These are phyloP conservation scores for Pipistrellus kuhlii DNA, from an alignment of 2,797 vertebrate species.

Conservation along the genomic window DNA sequence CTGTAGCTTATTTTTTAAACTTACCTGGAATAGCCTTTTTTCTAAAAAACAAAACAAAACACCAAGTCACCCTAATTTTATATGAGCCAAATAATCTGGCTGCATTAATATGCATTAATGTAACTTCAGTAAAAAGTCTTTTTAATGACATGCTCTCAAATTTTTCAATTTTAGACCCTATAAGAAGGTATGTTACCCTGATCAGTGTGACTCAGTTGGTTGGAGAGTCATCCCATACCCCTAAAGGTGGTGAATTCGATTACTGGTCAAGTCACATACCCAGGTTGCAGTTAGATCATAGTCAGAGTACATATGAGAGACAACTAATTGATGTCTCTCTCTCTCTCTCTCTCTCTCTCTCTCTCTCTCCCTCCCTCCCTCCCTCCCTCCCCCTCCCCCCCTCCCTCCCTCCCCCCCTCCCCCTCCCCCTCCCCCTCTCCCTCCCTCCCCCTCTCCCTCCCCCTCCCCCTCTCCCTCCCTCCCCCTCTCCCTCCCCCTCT, in stretches of 20 bases:
- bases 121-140: constrained; percentile 31
- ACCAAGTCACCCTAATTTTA: constrained; percentile 56
- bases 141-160: constrained; percentile 35
- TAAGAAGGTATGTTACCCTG: constrained; percentile 18
- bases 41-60: background rate
- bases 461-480: no score
- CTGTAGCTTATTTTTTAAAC: constrained; percentile 13
- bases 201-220: background rate
- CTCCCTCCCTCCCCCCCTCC: no score
- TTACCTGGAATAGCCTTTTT: background rate
- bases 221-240: background rate
- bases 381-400: no score
- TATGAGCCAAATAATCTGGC: constrained; percentile 55
- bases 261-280: background rate
- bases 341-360: background rate
- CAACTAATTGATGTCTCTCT: background rate
- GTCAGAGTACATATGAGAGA: background rate
- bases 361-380: no score
- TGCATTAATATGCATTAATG: constrained; percentile 49
- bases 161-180: constrained; percentile 52
- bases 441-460: background rate
- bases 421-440: no score
- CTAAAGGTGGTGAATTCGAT: background rate
- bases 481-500: no score
- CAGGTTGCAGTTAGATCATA: background rate